Evolutionary conservation across 2,113 vertebrate genomes (phyloP).

Genomic region (Laticauda laticaudata): DNA sequence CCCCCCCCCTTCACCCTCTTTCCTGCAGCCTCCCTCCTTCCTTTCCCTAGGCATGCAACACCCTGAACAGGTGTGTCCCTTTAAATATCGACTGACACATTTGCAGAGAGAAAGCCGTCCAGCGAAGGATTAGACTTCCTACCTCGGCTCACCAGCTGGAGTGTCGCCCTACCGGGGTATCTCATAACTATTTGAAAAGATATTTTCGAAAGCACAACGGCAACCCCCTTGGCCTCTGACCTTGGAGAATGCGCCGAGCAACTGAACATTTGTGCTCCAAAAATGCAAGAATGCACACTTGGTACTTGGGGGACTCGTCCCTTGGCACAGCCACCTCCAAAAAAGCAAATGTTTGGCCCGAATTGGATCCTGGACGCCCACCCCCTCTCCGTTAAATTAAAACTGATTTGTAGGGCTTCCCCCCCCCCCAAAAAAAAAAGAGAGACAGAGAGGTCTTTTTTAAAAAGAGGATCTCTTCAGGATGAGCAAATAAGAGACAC

Average conservation of each 20-base stretch:
- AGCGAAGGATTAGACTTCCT: constrained; percentile 57
- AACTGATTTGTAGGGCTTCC: neutral
- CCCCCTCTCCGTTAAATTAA: neutral
- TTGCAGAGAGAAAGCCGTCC: constrained; percentile 51
- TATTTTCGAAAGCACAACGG: constrained; percentile 18
- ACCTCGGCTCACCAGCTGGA: constrained; percentile 57
- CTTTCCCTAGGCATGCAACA: constrained; percentile 38
- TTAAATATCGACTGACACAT: constrained; percentile 62
- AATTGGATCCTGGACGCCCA: neutral
- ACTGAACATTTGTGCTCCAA: constrained; percentile 37
- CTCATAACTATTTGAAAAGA: constrained; percentile 58
- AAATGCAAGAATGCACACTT: neutral
- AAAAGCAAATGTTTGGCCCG: neutral
- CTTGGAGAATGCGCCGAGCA: neutral
- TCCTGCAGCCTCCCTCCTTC: constrained; percentile 32
- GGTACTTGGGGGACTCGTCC: neutral
- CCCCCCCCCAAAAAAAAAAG: no score
- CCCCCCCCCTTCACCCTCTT: neutral
- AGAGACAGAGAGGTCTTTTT: neutral
- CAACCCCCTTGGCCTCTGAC: constrained; percentile 46
- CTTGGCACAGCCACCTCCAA: neutral
- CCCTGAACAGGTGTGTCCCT: constrained; percentile 66
- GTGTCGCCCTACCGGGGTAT: constrained; percentile 45
- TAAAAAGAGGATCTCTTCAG: neutral
- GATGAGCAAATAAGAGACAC: neutral